Evolutionary conservation across 2,888 invertebrate species (phyloP), one percentile per base, ranked within the genome.

Genomic region (Opisthograptis luteolata): DNA sequence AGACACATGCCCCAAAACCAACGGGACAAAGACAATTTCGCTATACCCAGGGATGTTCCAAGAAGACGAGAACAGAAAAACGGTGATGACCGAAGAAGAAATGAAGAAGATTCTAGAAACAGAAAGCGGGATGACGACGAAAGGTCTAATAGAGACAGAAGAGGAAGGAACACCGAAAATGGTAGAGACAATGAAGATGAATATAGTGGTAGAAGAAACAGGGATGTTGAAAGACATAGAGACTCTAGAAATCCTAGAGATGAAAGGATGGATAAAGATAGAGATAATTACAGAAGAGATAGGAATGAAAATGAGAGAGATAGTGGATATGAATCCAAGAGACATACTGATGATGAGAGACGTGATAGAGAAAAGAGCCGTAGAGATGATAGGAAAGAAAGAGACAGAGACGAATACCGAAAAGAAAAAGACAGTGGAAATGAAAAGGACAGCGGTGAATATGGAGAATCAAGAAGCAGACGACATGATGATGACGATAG

Each of bases 11-110:
- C 70, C 1, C 72, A 71, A 35, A 55, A 68, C 6, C 73, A 77
- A 7, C 66, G 70, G 20, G 74, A 78, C 22, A 73, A 73, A 32
- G 74, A 78, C 22, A 74, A 75, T 39, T 79, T 79, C 24, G 62
- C 50, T 1, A 75, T 67, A 57, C 76, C 80, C 35, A 30, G 64
- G 62, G 37, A 30, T 34, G 19, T 45, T 6, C 40, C 44, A 3
- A 51, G 40, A 41, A 51, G 27, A n/a, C 34, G 43, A 15, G 43
- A 44, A 8, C 40, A 58, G 22, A 55, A 43, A 40, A 48, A 51
- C 15, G 55, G 44, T 17, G 56, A 59, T 17, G 55, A 57, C 5
- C 44, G 48, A 49, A 43, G 59, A 34, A 49, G 41, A n/a, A 37
- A 56, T 27, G 46, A 47, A 10, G 59, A 57, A n/a, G 52, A 49